Evolutionary conservation across 2,888 invertebrate genomes (phyloP).

Genomic region (Rotaria macrura): DNA sequence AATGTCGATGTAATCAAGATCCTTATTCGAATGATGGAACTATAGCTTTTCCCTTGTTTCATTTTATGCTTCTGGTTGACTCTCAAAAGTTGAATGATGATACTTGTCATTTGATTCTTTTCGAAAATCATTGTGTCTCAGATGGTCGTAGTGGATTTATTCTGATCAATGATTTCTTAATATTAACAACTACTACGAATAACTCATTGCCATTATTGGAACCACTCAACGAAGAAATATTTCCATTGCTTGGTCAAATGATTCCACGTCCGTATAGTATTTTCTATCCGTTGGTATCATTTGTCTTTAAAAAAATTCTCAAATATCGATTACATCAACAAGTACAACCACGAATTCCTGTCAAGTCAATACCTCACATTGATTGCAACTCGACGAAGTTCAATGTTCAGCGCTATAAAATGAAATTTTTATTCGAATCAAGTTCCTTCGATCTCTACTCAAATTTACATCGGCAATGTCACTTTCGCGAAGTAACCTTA

Average conservation of each 20-base stretch:
- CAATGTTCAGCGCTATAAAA: background rate
- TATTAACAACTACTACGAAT: background rate
- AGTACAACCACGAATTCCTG: background rate
- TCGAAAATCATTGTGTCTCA: background rate
- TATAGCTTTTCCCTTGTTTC: background rate
- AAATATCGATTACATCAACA: background rate
- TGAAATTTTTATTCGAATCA: background rate
- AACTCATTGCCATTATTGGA: too few species aligned
- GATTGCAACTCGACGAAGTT: background rate
- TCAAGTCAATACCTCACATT: background rate
- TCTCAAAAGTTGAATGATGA: background rate
- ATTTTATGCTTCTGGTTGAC: background rate
- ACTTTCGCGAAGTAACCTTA: background rate
- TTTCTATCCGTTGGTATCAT: background rate
- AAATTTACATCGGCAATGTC: background rate
- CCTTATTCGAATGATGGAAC: background rate
- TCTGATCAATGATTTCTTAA: background rate
- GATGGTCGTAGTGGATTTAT: background rate
- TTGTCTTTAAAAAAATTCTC: background rate
- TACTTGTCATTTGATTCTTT: background rate
- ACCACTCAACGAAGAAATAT: background rate
- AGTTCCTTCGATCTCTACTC: background rate
- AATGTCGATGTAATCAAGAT: background rate
- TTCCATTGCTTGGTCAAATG: background rate
- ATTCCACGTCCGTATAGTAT: background rate